Base-by-base conservation (phyloP, 2,888 invertebrate genomes). In the Nephrotoma flavescens region DNA sequence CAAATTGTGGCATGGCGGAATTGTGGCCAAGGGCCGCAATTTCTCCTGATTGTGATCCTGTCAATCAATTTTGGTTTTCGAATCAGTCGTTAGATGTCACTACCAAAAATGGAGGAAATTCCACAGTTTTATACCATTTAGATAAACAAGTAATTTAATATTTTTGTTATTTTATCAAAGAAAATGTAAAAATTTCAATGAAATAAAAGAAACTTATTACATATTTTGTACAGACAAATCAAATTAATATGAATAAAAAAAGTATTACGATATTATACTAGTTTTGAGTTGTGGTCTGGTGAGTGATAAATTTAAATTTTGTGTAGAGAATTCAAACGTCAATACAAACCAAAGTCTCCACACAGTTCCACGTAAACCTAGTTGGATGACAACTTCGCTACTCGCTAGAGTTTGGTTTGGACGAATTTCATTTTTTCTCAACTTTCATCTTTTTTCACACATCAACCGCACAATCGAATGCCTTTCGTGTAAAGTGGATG, bases 341-440 rank as follows among this genome's bases (percentile, higher is more conserved):
- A 2, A 57, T 0, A 9, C 11, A 44, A 52, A 6, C 6, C 19
- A 11, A 52, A 71, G 0, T 86, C 47, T 45, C 47, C 86, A 41
- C 41, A 45, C 86, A 47, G 86, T 83, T 86, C 86, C 86, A 86
- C 86, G 86, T 86, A 86, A 86, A 86, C 86, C 83, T 47, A 86
- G 86, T 86, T 86, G 86, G 86, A 83, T 57, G 83, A 42, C 42
- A 44, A 86, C 86, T 86, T 19, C 52, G 41, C 44, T 45, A 47
- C 52, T 19, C 52, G 41, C 44, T 45, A 47, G 45, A 9, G 44
- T 44, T 42, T 42, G 31, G 44, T 44, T 42, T 42, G 31, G 44
- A 85, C 85, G 85, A 44, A 42, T 41, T 85, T 85, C 85, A 85
- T 85, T 85, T 85, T 19, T 15, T 85, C 42, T 15, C n/a, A 9